A percentile compares a stretch with the other conserved stretches of the same genome.
phyloP scores from a whole-genome alignment of 2,113 vertebrate genomes.

The Pongo pygmaeus region DNA sequence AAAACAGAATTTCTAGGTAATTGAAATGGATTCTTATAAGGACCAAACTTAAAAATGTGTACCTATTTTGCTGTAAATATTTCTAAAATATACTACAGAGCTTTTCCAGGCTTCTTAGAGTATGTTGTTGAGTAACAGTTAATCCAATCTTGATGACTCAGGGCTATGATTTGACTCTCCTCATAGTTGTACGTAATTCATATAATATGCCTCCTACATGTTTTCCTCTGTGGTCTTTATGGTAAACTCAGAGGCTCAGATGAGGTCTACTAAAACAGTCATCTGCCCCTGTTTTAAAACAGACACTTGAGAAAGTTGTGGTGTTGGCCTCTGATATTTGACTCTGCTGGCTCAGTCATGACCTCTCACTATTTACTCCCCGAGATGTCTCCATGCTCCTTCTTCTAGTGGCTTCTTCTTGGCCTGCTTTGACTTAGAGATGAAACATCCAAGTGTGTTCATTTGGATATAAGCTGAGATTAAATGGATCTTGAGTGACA shows the following conservation, averaged over 20 bases:
- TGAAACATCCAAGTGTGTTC: background rate
- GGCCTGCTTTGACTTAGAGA: background rate
- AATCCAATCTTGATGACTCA: background rate
- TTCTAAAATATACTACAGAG: background rate
- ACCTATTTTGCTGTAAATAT: background rate
- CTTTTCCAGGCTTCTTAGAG: background rate
- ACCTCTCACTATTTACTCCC: background rate
- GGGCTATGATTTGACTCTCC: background rate
- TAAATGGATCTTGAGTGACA: background rate
- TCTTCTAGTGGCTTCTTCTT: background rate
- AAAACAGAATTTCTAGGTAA: background rate
- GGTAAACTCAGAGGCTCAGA: background rate
- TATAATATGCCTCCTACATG: background rate
- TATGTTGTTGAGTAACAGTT: background rate
- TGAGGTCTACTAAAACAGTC: background rate
- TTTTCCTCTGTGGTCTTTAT: background rate
- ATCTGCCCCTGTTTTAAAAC: background rate
- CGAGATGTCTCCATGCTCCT: background rate
- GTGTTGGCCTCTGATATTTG: rapidly evolving
- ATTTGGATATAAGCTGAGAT: background rate
- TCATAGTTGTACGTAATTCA: background rate
- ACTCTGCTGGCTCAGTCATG: background rate
- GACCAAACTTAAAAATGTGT: background rate
- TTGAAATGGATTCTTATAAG: background rate
- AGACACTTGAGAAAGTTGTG: background rate